These are phyloP conservation scores for Sebastes minor DNA, from an alignment of 2,797 vertebrate genomes.

Conservation along the genomic window DNA sequence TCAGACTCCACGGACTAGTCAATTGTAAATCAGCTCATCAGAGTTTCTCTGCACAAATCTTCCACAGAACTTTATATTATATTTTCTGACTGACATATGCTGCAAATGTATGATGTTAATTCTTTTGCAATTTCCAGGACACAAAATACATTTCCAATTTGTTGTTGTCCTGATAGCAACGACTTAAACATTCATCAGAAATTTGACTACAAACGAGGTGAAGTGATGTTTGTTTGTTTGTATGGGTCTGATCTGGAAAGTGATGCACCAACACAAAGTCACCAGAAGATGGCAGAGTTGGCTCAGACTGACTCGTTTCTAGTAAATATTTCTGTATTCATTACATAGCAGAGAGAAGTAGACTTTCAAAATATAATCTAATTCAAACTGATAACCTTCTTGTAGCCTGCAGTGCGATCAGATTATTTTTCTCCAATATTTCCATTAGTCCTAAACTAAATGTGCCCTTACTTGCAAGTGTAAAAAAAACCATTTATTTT, in stretches of 20 bases:
- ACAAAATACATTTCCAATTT: not conserved
- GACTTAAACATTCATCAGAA: not conserved
- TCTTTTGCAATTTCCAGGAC: not conserved
- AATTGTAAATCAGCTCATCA: not conserved
- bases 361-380: not conserved
- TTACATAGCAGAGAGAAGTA: too few species aligned
- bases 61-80: not conserved
- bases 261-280: slow-evolving; percentile 1
- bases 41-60: not conserved
- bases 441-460: not conserved
- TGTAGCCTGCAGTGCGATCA: not conserved
- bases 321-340: not conserved
- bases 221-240: not conserved
- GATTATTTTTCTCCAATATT: not conserved
- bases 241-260: too few species aligned
- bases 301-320: not conserved
- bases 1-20: not conserved
- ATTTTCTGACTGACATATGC: not conserved
- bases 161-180: not conserved
- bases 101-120: not conserved
- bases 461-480: not conserved
- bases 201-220: not conserved
- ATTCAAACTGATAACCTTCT: not conserved
- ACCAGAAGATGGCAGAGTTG: slow-evolving; percentile 43
- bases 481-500: not conserved